Base-by-base conservation (phyloP, 2,113 vertebrate species). In the Colaptes auratus region DNA sequence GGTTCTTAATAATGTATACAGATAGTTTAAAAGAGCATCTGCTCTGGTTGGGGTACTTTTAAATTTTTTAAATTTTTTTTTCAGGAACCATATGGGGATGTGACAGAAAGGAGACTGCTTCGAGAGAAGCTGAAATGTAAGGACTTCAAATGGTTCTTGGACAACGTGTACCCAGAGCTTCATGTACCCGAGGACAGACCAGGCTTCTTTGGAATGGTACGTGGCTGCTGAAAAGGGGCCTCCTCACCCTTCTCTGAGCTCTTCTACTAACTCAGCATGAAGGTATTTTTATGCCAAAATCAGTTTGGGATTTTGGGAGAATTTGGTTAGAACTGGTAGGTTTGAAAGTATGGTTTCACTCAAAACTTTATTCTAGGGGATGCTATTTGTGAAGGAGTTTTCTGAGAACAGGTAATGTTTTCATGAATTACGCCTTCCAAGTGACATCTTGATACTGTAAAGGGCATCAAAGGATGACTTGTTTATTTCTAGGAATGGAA, bases 141-240 rank as follows among this genome's bases (percentile, higher is more conserved):
- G 81, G 97, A 97, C 96, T 99, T 99, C 96, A 98, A 82, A 90
- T 99, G 99, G 99, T 99, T 98, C 95, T 96, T 99, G 96, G 98
- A 99, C 24, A 99, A 99, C 0, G 81, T 99, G 76, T 99, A 99
- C 87, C 99, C 99, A 10, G 99, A 99, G 31, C 97, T 99, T 63
- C 97, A 98, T 0, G 95, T 99, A 65, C 99, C 99, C 0, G 98
- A 99, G 77, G 99, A 99, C 92, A 97, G 94, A 33, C 98, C 98
- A 3, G 99, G 99, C 89, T 98, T 98, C 97, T 99, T 99, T 60
- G 99, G 99, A 94, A 99, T 99, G 99, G 99, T 99, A 96, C 27
- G 97, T n/a, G 12, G 30, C 77, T 67, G 30, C 82, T 71, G 72
- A 65, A 82, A 83, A 75, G 7, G 24, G 15, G 3, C 55, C 17